Percentiles rank a stretch among this genome's conserved stretches.
These are phyloP conservation scores for Drosophila dunni DNA, from an alignment of 1,140 invertebrate species.

Conservation along the genomic window DNA sequence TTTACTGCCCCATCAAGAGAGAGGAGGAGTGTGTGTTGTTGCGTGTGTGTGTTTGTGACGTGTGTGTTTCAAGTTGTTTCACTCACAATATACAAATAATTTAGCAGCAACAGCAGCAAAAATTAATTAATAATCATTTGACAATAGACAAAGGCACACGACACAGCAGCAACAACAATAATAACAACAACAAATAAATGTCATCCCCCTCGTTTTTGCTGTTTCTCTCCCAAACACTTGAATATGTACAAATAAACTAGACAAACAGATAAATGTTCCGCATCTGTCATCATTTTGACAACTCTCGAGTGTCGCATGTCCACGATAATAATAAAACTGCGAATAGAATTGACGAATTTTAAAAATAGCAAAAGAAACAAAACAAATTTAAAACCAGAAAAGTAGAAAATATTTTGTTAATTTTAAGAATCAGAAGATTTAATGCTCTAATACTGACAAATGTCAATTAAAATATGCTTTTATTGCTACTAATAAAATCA, in stretches of 20 bases:
- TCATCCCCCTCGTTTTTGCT: not conserved
- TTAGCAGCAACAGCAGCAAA: conserved; percentile 43
- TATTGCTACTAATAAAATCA: too few species aligned
- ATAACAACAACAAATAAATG: conserved; percentile 24
- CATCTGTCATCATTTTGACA: conserved; percentile 65
- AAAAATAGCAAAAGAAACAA: conserved; percentile 18
- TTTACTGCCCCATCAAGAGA: conserved; percentile 19
- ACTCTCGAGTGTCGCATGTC: conserved; percentile 51
- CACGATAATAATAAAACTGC: conserved; percentile 47
- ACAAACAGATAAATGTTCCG: conserved; percentile 63
- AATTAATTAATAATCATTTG: conserved; percentile 70
- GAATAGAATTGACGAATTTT: conserved; percentile 35
- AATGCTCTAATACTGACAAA: not conserved
- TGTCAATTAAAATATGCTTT: too few species aligned
- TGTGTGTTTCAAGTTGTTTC: conserved; percentile 13
- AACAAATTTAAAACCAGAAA: not conserved
- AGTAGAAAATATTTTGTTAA: not conserved
- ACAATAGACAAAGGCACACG: conserved; percentile 71
- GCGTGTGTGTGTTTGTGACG: not conserved
- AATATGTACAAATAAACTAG: not conserved
- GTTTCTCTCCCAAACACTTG: not conserved
- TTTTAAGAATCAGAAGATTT: not conserved
- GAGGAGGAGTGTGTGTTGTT: not conserved
- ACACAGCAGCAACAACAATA: conserved; percentile 49
- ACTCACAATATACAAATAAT: conserved; percentile 40